Conservation (phyloP, 2,797 vertebrate genomes). For the Huso huso region DNA sequence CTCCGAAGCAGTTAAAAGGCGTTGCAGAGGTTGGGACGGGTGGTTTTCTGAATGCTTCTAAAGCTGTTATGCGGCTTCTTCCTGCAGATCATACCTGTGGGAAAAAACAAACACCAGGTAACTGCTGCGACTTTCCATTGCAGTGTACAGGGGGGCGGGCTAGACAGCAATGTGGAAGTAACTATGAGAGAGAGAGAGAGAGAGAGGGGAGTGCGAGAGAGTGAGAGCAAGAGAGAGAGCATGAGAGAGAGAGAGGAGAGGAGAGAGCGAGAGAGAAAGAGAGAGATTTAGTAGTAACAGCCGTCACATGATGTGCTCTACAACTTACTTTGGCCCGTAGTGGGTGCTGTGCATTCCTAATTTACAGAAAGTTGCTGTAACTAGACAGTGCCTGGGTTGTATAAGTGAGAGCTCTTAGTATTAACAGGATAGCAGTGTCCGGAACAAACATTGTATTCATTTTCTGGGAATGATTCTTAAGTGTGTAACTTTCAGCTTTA, state of each 20-base stretch:
- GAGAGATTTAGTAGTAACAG: not conserved
- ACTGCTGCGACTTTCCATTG: slow-evolving; percentile 38
- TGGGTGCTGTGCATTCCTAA: not conserved
- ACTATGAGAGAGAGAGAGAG: not conserved
- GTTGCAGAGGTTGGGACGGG: not conserved
- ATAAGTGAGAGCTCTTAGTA: slow-evolving; percentile 34
- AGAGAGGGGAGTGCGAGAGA: not conserved
- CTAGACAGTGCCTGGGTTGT: slow-evolving; percentile 25
- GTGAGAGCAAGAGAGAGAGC: not conserved
- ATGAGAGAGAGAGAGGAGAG: slow-evolving; percentile 8
- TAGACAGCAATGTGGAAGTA: not conserved
- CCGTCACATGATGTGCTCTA: not conserved
- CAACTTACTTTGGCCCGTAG: not conserved
- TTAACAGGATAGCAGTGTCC: not conserved
- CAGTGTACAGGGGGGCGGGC: not conserved
- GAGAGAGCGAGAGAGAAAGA: not conserved
- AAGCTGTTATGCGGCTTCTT: slow-evolving; percentile 43
- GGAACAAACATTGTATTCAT: not conserved
- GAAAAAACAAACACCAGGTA: slow-evolving; percentile 13
- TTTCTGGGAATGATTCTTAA: not conserved
- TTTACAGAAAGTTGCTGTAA: not conserved
- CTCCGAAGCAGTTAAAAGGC: not conserved
- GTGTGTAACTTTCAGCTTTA: too few relatives aligned
- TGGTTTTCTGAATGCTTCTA: too few relatives aligned
- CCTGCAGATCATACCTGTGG: slow-evolving; percentile 71